Base-by-base conservation (phyloP, 1,140 invertebrate genomes). In the Drosophila truncata region DNA sequence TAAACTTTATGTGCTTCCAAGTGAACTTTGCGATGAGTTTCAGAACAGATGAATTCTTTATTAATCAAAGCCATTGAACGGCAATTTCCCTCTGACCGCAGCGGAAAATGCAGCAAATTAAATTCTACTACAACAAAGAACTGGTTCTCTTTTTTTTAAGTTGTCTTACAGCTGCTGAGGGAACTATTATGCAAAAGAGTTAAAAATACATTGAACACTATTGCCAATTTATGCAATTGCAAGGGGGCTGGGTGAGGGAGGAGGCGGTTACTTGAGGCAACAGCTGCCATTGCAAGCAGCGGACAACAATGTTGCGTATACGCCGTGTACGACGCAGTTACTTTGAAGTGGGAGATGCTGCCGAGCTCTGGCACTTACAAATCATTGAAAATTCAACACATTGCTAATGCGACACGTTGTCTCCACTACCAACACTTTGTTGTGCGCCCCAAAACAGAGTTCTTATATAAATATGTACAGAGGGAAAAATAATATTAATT, bases 301-400 rank as follows among this genome's bases (percentile, higher is more conserved):
- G 42, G 46, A 76, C 79, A 78, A 81, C 82, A 80, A 69, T 59
- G 78, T 84, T 67, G 78, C 58, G 67, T 55, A 50, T 72, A 55
- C 63, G 79, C 73, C 78, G 23, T 58, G 70, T 60, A 49, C 37
- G 23, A 55, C 71, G 69, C 71, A 62, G 63, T 78, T 44, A 59
- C 46, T 64, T 66, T 65, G 59, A 83, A 88, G 80, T 71, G 71
- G 64, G 69, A 62, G 80, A 77, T 55, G 42, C 52, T 61, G 29
- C 52, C 54, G 49, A 70, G 66, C 62, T 55, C 75, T 62, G 46
- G 50, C 78, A 87, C 84, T 90, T 90, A 80, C 77, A 87, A 88
- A 87, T 87, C 84, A 87, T 87, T 87, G 77, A 90, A 87, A 87
- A 87, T 87, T 87, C 84, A 90, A 87, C 85, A 87, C 84, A 78